These are phyloP conservation scores for Tyria jacobaeae DNA, from an alignment of 2,888 invertebrate species.

Conservation along the genomic window DNA sequence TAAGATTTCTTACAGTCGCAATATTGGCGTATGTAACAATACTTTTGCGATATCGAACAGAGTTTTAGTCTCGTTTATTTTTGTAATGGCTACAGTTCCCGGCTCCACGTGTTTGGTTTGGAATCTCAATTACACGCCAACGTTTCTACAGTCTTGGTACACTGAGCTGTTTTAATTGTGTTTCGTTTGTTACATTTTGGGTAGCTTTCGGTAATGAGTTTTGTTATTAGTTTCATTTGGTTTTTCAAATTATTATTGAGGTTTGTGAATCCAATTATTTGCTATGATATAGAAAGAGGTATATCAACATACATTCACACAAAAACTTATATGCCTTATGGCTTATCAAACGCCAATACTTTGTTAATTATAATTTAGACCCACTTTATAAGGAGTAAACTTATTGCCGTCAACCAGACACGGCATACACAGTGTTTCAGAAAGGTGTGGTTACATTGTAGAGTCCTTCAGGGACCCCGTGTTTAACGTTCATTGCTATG, in stretches of 20 bases:
- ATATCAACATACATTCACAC: no score
- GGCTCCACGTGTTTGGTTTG: conserved; percentile 39
- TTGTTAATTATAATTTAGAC: no score
- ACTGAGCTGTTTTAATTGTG: conserved; percentile 30
- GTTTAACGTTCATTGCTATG: no score
- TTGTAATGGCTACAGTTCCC: conserved; percentile 24
- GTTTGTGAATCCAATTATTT: background rate
- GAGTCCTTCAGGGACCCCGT: no score
- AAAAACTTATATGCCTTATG: no score
- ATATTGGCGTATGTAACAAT: conserved; percentile 4
- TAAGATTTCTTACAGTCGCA: background rate
- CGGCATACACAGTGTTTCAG: no score
- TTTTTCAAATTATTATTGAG: no score
- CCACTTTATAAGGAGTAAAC: no score
- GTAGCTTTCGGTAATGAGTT: conserved; percentile 15
- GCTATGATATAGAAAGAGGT: no score
- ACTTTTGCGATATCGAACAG: conserved; percentile 19
- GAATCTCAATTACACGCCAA: conserved; percentile 49
- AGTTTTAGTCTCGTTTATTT: conserved; percentile 40
- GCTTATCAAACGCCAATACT: no score
- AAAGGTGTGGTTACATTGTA: no score
- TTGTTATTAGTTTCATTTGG: conserved; percentile 16
- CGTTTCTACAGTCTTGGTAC: conserved; percentile 29
- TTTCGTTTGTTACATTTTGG: conserved; percentile 24
- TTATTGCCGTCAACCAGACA: no score